Conservation (phyloP, 2,113 vertebrate genomes). For the Calcarius ornatus region DNA sequence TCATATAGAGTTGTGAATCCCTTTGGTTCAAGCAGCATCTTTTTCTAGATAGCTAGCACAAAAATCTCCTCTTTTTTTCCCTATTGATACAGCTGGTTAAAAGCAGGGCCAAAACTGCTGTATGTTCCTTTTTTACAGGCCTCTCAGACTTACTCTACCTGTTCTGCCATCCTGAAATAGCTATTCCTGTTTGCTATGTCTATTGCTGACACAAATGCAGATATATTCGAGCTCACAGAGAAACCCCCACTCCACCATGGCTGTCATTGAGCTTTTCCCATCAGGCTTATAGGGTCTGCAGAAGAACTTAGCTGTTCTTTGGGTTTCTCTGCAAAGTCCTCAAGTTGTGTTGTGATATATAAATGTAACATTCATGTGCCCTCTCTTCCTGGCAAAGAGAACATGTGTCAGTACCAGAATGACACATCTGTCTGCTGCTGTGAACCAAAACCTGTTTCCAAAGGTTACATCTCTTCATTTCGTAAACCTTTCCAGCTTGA, state of each 20-base stretch:
- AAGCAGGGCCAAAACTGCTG: conserved; percentile 65
- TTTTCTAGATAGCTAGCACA: conserved; percentile 45
- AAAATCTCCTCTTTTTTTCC: background rate
- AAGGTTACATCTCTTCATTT: background rate
- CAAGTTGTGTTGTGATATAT: background rate
- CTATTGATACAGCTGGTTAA: conserved; percentile 63
- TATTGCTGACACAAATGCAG: background rate
- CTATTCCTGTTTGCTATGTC: conserved; percentile 17
- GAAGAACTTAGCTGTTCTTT: background rate
- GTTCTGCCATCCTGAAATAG: conserved; percentile 20
- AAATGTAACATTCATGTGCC: background rate
- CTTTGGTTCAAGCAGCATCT: background rate
- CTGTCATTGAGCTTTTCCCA: background rate
- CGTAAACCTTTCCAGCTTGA: background rate
- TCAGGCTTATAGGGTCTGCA: background rate
- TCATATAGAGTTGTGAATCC: conserved; percentile 70
- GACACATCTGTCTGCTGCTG: background rate
- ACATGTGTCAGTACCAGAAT: background rate
- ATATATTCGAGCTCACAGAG: background rate
- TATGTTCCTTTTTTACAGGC: background rate
- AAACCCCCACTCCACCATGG: background rate
- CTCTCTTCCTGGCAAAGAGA: background rate
- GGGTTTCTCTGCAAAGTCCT: background rate
- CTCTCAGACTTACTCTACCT: background rate
- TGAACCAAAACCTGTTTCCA: background rate